Percentiles rank a stretch among this genome's conserved stretches.
phyloP scores from a whole-genome alignment of 2,888 invertebrate genomes.

The Carpatolechia fugitivella region DNA sequence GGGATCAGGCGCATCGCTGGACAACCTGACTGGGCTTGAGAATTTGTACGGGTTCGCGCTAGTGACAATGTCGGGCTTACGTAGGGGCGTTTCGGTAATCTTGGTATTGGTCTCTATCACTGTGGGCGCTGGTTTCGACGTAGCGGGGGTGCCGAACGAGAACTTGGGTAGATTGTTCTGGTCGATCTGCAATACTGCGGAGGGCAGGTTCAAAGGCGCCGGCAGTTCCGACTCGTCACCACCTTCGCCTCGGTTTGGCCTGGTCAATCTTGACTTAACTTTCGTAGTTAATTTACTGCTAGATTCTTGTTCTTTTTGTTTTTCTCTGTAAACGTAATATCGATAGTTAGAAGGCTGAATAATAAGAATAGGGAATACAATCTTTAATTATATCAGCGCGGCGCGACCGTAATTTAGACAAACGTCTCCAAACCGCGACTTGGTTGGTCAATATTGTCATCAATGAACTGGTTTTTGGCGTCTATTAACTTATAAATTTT shows the following conservation, averaged over 20 bases:
- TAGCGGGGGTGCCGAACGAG: constrained; percentile 33
- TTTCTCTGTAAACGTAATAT: constrained; percentile 35
- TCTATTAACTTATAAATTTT: too few species aligned
- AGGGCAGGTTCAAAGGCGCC: constrained; percentile 45
- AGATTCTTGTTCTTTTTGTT: constrained; percentile 26
- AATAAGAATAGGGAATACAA: too few species aligned
- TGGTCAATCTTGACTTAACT: constrained; percentile 47
- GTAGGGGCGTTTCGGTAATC: constrained; percentile 20
- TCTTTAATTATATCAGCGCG: too few species aligned
- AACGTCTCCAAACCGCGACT: too few species aligned
- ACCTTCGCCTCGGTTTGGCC: constrained; percentile 36
- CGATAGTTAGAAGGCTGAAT: too few species aligned
- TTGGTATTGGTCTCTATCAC: constrained; percentile 1
- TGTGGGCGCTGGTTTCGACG: constrained; percentile 1
- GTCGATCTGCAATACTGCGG: constrained; percentile 50
- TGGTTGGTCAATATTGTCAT: too few species aligned
- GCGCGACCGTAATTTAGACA: too few species aligned
- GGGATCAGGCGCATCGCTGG: constrained; percentile 29
- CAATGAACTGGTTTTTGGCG: too few species aligned
- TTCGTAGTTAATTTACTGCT: constrained; percentile 45
- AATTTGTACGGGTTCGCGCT: constrained; percentile 42
- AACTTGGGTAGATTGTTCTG: constrained; percentile 56
- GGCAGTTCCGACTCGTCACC: constrained; percentile 27
- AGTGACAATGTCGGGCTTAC: constrained; percentile 31
- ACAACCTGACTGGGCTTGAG: constrained; percentile 47